Conservation (phyloP, 2,113 vertebrate species). For the Narcine bancroftii region DNA sequence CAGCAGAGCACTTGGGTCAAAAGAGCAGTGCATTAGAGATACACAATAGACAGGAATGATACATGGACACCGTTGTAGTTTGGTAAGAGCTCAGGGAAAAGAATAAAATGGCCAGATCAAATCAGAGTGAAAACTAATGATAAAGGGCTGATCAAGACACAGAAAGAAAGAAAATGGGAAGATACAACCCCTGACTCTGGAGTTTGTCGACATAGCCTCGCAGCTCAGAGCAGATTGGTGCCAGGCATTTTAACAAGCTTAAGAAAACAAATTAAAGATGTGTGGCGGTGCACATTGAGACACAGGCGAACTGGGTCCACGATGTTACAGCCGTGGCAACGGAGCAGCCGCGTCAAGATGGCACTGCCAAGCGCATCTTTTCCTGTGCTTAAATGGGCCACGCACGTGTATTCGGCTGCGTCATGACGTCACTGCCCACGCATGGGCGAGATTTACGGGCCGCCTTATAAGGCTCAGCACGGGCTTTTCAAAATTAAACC, state of each 20-base stretch:
- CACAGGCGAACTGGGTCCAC: no score
- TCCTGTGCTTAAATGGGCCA: no score
- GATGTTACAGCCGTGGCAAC: no score
- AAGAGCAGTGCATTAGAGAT: not conserved
- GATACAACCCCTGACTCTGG: not conserved
- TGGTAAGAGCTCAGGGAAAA: not conserved
- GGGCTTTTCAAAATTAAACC: no score
- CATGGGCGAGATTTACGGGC: no score
- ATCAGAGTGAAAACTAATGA: not conserved
- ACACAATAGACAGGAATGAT: not conserved
- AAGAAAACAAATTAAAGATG: not conserved
- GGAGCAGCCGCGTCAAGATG: no score
- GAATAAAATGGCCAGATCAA: not conserved
- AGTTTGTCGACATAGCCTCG: not conserved
- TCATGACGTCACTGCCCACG: no score
- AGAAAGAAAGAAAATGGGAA: not conserved
- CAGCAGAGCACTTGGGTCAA: not conserved
- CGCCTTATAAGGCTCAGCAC: no score
- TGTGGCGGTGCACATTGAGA: no score
- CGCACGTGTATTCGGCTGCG: no score
- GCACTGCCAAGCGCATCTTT: no score
- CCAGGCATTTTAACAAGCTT: not conserved
- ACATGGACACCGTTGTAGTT: not conserved
- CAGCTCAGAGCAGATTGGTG: not conserved
- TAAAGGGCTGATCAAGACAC: not conserved